phyloP scores from a whole-genome alignment of 2,888 invertebrate genomes.

The Drosophila tripunctata region DNA sequence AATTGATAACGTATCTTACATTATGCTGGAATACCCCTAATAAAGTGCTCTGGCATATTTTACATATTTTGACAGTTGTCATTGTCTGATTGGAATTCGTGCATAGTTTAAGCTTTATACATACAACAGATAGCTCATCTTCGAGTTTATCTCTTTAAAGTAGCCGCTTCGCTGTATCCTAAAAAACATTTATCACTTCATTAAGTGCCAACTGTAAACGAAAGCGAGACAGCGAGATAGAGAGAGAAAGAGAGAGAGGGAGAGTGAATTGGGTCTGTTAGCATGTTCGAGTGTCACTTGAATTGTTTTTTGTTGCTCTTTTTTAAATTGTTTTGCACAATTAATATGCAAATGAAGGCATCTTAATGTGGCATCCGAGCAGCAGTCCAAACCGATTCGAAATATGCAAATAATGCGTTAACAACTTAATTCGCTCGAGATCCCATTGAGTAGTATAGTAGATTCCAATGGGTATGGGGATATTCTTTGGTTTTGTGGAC shows the following conservation, averaged over 20 bases:
- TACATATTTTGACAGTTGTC: slow-evolving; percentile 55
- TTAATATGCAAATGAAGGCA: slow-evolving; percentile 82
- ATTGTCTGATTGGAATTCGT: slow-evolving; percentile 28
- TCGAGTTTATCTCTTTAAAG: slow-evolving; percentile 31
- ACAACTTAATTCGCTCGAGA: slow-evolving; percentile 81
- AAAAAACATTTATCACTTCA: slow-evolving; percentile 76
- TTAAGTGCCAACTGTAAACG: slow-evolving; percentile 43
- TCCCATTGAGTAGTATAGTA: slow-evolving; percentile 30
- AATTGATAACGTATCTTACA: not conserved
- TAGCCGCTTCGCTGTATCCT: slow-evolving; percentile 22
- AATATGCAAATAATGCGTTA: slow-evolving; percentile 83
- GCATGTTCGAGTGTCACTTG: slow-evolving; percentile 59
- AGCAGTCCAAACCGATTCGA: slow-evolving; percentile 40
- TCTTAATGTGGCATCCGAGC: slow-evolving; percentile 71
- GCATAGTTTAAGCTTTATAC: slow-evolving; percentile 34
- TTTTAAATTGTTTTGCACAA: slow-evolving; percentile 75
- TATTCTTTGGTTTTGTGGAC: slow-evolving; percentile 25
- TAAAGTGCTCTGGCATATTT: slow-evolving; percentile 19
- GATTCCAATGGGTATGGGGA: not conserved
- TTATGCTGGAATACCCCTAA: not conserved
- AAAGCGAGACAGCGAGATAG: not conserved
- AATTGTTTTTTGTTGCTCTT: slow-evolving; percentile 24
- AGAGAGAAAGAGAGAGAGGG: not conserved
- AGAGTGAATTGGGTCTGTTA: not conserved
- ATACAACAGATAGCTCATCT: slow-evolving; percentile 46